Evolutionary conservation across 2,113 vertebrate species (phyloP).

Genomic region (Cebus imitator): DNA sequence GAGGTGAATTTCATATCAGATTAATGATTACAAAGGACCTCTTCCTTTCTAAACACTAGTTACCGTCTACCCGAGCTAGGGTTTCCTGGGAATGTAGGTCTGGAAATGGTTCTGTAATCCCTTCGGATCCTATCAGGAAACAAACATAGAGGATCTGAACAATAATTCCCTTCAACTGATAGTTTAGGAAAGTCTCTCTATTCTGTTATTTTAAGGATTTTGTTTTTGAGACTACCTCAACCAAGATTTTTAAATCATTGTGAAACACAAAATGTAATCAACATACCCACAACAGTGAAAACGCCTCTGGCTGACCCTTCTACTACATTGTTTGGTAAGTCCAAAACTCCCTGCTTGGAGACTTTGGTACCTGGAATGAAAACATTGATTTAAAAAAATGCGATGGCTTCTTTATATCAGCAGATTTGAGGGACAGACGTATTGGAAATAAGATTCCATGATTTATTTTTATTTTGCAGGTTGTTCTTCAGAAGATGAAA

Average conservation of each 20-base stretch:
- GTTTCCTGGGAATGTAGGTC: neutral
- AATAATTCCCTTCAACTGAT: neutral
- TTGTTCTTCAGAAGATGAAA: neutral
- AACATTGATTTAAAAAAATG: neutral
- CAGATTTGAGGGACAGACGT: neutral
- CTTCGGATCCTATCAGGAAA: neutral
- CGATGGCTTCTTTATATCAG: neutral
- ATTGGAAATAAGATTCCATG: neutral
- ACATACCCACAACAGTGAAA: slow-evolving; percentile 81
- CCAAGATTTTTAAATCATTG: neutral
- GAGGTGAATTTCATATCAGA: neutral
- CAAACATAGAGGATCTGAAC: neutral
- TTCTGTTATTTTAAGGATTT: neutral
- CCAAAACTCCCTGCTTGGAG: slow-evolving; percentile 67
- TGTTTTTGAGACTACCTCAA: neutral
- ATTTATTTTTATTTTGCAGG: neutral
- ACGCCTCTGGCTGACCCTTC: slow-evolving; percentile 79
- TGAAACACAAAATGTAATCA: slow-evolving; percentile 23
- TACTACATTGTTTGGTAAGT: slow-evolving; percentile 73
- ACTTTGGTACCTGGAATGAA: slow-evolving; percentile 49
- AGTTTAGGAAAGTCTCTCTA: neutral
- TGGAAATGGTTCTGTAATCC: neutral
- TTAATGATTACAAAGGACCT: neutral
- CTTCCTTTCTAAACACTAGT: neutral
- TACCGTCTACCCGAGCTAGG: neutral